These are phyloP conservation scores for Varanus salvator DNA, from an alignment of 2,113 vertebrate genomes.

Conservation along the genomic window DNA sequence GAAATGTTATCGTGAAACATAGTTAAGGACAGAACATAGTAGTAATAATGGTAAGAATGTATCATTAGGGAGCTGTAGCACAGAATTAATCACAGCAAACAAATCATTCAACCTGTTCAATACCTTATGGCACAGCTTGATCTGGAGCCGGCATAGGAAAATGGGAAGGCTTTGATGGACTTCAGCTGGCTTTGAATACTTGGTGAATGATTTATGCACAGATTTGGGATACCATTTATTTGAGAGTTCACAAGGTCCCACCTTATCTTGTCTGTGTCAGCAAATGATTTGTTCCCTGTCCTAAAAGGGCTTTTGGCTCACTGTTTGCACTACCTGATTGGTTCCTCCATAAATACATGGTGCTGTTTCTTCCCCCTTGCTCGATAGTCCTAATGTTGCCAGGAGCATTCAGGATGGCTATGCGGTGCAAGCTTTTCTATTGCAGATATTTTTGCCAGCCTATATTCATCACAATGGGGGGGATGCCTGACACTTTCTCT, in stretches of 20 bases:
- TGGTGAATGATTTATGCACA: not conserved
- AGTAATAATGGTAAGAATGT: slow-evolving; percentile 53
- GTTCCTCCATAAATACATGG: not conserved
- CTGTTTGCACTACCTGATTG: accelerated
- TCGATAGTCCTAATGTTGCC: slow-evolving; percentile 33
- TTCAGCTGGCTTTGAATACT: slow-evolving; percentile 39
- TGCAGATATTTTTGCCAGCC: slow-evolving; percentile 12
- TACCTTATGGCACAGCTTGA: not conserved
- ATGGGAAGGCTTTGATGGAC: slow-evolving; percentile 18
- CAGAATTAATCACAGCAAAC: slow-evolving; percentile 35
- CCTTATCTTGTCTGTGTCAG: not conserved
- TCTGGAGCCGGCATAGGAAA: not conserved
- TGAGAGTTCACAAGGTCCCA: not conserved
- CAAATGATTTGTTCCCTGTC: not conserved
- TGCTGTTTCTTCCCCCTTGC: slow-evolving; percentile 25
- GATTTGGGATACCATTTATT: accelerated
- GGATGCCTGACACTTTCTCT: slow-evolving; percentile 47
- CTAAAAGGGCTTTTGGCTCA: not conserved
- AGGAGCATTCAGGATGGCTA: slow-evolving; percentile 2
- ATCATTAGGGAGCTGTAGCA: slow-evolving; percentile 45
- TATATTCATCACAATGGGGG: accelerated
- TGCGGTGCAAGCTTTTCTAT: slow-evolving; percentile 26
- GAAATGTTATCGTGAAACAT: slow-evolving; percentile 31
- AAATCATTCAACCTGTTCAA: slow-evolving; percentile 47
- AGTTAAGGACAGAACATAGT: not conserved